These are phyloP conservation scores for Sander vitreus DNA, from an alignment of 2,113 vertebrate species.

Conservation along the genomic window DNA sequence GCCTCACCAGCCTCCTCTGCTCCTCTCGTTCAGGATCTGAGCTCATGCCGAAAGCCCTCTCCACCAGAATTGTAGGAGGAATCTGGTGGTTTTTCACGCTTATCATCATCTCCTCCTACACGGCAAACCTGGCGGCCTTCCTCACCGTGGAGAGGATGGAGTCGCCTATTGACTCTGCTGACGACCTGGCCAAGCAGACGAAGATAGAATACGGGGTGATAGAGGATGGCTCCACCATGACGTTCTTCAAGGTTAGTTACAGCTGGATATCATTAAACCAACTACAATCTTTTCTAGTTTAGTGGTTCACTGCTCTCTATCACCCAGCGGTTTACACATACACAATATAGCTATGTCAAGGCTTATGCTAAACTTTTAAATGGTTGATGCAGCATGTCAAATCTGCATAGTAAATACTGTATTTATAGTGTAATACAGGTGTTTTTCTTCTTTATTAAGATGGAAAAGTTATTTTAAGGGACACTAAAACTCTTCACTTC, in stretches of 20 bases:
- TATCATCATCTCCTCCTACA: conserved; percentile 99
- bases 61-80: conserved; percentile 99
- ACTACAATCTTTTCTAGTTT: not conserved
- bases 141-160: conserved; percentile 99
- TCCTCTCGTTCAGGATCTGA: conserved; percentile 96
- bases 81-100: conserved; percentile 99
- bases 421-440: not conserved
- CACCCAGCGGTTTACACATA: not conserved
- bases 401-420: not conserved
- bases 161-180: conserved; percentile 97
- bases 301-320: not conserved
- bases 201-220: conserved; percentile 98
- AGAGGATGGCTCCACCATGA: conserved; percentile 96
- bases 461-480: not conserved
- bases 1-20: conserved; percentile 80
- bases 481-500: not conserved
- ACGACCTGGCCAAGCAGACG: conserved; percentile 98
- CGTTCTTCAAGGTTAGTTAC: conserved; percentile 94
- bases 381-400: not conserved
- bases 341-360: not conserved
- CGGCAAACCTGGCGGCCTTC: conserved; percentile 98
- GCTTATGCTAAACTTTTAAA: not conserved
- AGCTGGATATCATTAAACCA: not conserved
- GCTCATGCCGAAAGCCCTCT: conserved; percentile 99
- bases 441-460: not conserved